Evolutionary conservation across 2,888 invertebrate genomes (phyloP), one percentile per base, ranked within the genome.

Genomic region (Leucoma salicis): DNA sequence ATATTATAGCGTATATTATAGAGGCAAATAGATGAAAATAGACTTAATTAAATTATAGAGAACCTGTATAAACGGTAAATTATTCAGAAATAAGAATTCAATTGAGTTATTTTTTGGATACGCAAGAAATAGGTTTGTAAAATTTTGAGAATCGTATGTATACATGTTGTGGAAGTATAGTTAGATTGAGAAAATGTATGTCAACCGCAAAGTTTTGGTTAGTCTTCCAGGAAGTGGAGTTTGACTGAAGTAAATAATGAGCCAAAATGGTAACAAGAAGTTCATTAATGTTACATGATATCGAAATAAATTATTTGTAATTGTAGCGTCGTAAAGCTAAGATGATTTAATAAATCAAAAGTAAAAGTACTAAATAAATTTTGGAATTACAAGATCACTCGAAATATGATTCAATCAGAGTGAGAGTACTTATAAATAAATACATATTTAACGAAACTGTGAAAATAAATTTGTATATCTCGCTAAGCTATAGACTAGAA

Each of bases 161-260:
- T 78, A 78, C 76, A 78, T 73, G 61, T 57, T 70, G 74, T 68
- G 61, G 77, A 63, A 57, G 61, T 67, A 71, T 77, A 67, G 63
- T 40, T 61, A 62, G 53, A 43, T 40, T 49, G 58, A 74, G 65
- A 72, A 70, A 61, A 62, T 62, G 59, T 60, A 56, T 63, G 68
- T 21, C 21, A 60, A 40, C 35, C 51, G 46, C 49, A 49, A 39
- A 35, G 50, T 65, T 64, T 68, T 54, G 68, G 72, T 81, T 78
- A 73, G 86, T 88, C 86, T 88, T 88, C 87, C 87, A 86, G 60
- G 52, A 50, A 40, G 65, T 58, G 81, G 70, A 78, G 83, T 80
- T 84, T 73, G 84, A 82, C 82, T 84, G 81, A 79, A 67, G 54
- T 60, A 63, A 55, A 56, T 53, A 43, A 73, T 69, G 74, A 78